phyloP scores from a whole-genome alignment of 1,140 invertebrate species.

The Meteorus sp. region DNA sequence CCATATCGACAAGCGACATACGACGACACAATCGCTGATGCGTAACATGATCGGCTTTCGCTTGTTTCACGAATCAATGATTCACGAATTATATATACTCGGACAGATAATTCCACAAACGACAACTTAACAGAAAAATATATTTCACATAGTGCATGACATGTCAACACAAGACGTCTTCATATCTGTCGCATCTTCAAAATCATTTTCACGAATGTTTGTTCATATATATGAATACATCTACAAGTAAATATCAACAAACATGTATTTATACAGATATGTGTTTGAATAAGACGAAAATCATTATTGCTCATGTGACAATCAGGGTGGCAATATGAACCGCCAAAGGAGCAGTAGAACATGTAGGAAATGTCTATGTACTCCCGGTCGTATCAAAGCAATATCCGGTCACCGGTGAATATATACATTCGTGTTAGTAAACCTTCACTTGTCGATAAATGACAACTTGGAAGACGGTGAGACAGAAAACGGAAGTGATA shows the following conservation, averaged over 20 bases:
- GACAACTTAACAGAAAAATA: slow-evolving; percentile 9
- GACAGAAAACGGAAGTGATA: no score
- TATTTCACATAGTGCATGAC: slow-evolving; percentile 5
- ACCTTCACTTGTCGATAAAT: slow-evolving; percentile 19
- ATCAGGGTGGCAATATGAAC: slow-evolving; percentile 15
- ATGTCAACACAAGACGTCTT: neutral
- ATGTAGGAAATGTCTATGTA: slow-evolving; percentile 17
- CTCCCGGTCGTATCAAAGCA: slow-evolving; percentile 21
- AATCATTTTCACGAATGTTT: no score
- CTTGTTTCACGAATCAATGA: slow-evolving; percentile 25
- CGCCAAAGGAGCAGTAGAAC: slow-evolving; percentile 10
- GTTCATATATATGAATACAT: no score
- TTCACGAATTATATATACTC: slow-evolving; percentile 21
- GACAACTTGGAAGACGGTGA: neutral
- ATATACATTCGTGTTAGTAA: slow-evolving; percentile 16
- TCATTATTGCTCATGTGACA: slow-evolving; percentile 27
- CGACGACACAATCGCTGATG: slow-evolving; percentile 8
- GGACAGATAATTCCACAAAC: slow-evolving; percentile 5
- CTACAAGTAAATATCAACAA: no score
- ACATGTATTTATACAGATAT: no score
- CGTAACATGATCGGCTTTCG: slow-evolving; percentile 20
- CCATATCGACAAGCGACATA: slow-evolving; percentile 8
- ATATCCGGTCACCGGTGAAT: slow-evolving; percentile 27
- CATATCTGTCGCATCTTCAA: neutral
- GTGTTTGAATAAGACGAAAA: slow-evolving; percentile 9